A percentile compares a stretch with the other conserved stretches of the same genome.
These are phyloP conservation scores for Orthosia gothica DNA, from an alignment of 2,888 invertebrate genomes.

Conservation along the genomic window DNA sequence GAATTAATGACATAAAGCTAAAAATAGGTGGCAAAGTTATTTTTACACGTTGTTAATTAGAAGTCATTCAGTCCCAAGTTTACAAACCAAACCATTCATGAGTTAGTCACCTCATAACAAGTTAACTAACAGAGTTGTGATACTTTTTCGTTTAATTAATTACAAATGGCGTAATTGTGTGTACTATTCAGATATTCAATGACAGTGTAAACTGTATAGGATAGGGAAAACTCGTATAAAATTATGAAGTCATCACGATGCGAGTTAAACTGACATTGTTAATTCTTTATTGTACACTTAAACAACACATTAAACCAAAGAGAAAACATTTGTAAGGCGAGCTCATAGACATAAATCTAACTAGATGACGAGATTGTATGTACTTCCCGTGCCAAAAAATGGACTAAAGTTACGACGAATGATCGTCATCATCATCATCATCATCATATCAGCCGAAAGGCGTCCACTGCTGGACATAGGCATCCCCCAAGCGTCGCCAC, in stretches of 20 bases:
- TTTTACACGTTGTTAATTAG: not conserved
- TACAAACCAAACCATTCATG: conserved; percentile 1
- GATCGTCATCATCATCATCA: too few relatives aligned
- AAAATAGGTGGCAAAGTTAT: not conserved
- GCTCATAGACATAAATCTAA: too few relatives aligned
- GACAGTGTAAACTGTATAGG: not conserved
- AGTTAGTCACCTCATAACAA: conserved; percentile 18
- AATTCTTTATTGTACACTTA: too few relatives aligned
- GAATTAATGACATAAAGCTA: too few relatives aligned
- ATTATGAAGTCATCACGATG: not conserved
- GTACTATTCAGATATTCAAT: conserved; percentile 27
- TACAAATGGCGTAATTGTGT: conserved; percentile 5
- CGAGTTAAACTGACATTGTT: not conserved
- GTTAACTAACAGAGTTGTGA: conserved; percentile 28
- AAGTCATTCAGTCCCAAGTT: not conserved
- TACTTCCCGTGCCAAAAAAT: too few relatives aligned
- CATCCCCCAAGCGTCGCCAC: too few relatives aligned
- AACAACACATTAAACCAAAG: too few relatives aligned
- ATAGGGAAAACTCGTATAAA: not conserved
- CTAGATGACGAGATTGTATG: too few relatives aligned
- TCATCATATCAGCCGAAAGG: too few relatives aligned
- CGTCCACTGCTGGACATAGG: too few relatives aligned
- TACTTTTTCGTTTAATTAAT: conserved; percentile 21
- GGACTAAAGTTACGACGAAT: too few relatives aligned
- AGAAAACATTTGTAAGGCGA: too few relatives aligned